Evolutionary conservation across 2,888 invertebrate species (phyloP).

Genomic region (Tolmerus cingulatus): DNA sequence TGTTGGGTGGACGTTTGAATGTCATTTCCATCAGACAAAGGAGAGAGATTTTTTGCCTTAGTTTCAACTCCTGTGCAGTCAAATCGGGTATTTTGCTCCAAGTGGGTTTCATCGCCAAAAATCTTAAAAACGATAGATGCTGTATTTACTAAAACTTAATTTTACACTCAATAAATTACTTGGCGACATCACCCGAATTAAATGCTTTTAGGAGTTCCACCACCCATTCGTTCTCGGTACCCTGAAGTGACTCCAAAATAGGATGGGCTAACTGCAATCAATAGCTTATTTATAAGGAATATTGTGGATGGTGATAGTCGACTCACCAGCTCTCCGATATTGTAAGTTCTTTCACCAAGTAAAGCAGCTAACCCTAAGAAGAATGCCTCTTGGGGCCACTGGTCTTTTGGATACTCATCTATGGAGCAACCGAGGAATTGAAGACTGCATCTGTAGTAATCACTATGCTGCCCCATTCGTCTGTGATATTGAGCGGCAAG

Average conservation of each 20-base stretch:
- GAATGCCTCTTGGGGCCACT: conserved; percentile 83
- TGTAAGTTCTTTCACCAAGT: conserved; percentile 94
- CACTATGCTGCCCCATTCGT: conserved; percentile 83
- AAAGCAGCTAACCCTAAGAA: conserved; percentile 93
- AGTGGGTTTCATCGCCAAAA: conserved; percentile 74
- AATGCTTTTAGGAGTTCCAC: conserved; percentile 86
- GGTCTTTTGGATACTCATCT: conserved; percentile 70
- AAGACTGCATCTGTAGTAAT: conserved; percentile 94
- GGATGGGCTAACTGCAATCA: conserved; percentile 86
- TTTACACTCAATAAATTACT: conserved; percentile 56
- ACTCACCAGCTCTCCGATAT: conserved; percentile 89
- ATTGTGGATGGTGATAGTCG: neutral
- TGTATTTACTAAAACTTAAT: neutral
- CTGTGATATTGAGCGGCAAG: conserved; percentile 92
- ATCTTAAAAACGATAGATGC: conserved; percentile 58
- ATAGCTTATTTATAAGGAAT: neutral
- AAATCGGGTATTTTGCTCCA: conserved; percentile 87
- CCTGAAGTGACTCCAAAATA: conserved; percentile 83
- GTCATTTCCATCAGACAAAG: conserved; percentile 98
- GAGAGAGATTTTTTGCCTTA: conserved; percentile 92
- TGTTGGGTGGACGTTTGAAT: conserved; percentile 89
- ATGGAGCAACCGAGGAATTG: conserved; percentile 81
- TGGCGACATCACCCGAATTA: conserved; percentile 82
- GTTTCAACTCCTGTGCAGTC: conserved; percentile 78
- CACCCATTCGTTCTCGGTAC: conserved; percentile 86